Conservation (phyloP, 2,797 vertebrate genomes). For the Sebastes cheni region DNA sequence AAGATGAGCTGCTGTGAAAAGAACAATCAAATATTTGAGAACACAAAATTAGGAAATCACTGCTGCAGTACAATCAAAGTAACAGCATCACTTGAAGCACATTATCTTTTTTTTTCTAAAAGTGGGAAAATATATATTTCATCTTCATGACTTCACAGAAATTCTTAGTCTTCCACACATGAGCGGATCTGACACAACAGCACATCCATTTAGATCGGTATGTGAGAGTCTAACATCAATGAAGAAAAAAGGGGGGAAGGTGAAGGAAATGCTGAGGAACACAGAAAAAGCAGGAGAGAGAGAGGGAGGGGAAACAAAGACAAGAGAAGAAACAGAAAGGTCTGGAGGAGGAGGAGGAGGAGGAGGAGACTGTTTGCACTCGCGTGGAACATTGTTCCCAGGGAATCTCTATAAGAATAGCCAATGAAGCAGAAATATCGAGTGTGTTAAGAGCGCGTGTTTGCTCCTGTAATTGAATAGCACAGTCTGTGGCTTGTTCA, state of each 20-base stretch:
- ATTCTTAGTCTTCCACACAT: not conserved
- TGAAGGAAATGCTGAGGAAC: slow-evolving; percentile 19
- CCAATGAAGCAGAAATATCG: slow-evolving; percentile 40
- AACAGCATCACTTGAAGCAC: not conserved
- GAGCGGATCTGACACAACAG: not conserved
- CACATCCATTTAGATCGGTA: not conserved
- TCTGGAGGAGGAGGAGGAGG: slow-evolving; percentile 26
- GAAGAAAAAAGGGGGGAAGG: not conserved
- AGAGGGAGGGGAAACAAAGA: not conserved
- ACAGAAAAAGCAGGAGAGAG: not conserved
- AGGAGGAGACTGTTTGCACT: slow-evolving; percentile 30
- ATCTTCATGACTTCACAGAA: not conserved
- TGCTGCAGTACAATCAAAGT: not conserved
- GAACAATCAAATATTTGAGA: slow-evolving; percentile 6
- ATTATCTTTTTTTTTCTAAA: not conserved
- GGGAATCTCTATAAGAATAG: slow-evolving; percentile 35
- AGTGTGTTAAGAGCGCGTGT: slow-evolving; percentile 45
- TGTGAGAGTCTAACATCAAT: not conserved
- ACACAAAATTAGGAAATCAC: not conserved
- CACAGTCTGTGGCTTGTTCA: slow-evolving; percentile 19
- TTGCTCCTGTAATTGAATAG: slow-evolving; percentile 50
- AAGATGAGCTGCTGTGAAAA: not conserved
- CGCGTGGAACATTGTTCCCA: slow-evolving; percentile 45
- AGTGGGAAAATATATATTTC: not conserved
- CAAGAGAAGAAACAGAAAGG: not conserved